Evolutionary conservation across 2,113 vertebrate genomes (phyloP).

Genomic region (Salvelinus alpinus): DNA sequence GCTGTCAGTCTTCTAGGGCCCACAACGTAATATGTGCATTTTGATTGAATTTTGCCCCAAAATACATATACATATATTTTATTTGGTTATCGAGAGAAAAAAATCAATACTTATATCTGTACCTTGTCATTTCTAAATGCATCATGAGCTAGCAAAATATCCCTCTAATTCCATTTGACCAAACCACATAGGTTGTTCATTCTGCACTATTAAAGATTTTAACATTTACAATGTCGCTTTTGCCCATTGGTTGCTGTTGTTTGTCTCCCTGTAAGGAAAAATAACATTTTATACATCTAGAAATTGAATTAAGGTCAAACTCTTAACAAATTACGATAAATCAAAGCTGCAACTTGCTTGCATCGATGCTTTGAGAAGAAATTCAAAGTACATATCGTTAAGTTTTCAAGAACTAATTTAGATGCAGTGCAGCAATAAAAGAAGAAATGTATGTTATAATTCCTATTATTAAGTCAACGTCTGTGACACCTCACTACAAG

Average conservation of each 20-base stretch:
- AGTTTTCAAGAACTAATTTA: constrained; percentile 12
- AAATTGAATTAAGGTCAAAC: constrained; percentile 97
- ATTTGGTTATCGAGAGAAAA: constrained; percentile 94
- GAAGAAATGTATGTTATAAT: not conserved
- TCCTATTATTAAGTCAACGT: not conserved
- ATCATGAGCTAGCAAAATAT: constrained; percentile 93
- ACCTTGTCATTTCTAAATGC: constrained; percentile 97
- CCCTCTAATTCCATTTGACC: constrained; percentile 90
- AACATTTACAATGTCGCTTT: constrained; percentile 82
- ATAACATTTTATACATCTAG: constrained; percentile 89
- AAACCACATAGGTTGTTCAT: constrained; percentile 95
- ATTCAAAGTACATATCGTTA: constrained; percentile 32
- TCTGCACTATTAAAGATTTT: constrained; percentile 90
- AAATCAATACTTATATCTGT: constrained; percentile 98
- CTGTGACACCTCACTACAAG: not conserved
- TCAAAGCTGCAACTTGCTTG: constrained; percentile 54
- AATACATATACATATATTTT: constrained; percentile 99
- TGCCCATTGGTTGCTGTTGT: constrained; percentile 70
- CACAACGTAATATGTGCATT: constrained; percentile 94
- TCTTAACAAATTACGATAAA: constrained; percentile 76
- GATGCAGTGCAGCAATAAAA: not conserved
- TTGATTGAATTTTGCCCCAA: constrained; percentile 95
- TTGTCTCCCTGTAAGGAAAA: constrained; percentile 81
- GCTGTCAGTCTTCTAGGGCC: constrained; percentile 87
- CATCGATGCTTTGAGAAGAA: constrained; percentile 31